Evolutionary conservation across 2,888 invertebrate species (phyloP).

Genomic region (Cabera pusaria): DNA sequence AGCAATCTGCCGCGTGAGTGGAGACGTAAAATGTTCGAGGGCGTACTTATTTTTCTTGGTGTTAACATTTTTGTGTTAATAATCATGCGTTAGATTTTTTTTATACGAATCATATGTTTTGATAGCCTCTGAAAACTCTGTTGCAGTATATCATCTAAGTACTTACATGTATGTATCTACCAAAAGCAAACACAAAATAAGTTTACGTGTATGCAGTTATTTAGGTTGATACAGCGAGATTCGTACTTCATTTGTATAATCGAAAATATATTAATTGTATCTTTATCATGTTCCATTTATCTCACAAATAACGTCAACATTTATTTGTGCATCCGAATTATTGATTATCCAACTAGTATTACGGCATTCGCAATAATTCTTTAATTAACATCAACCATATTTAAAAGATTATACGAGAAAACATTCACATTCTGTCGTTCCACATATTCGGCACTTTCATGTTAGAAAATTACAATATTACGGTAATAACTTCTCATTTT

Average conservation of each 20-base stretch:
- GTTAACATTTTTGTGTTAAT: conserved; percentile 7
- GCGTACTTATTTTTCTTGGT: conserved; percentile 12
- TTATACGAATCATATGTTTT: not conserved
- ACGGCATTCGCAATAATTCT: conserved; percentile 16
- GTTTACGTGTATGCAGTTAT: no score
- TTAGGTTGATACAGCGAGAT: no score
- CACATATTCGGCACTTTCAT: conserved; percentile 30
- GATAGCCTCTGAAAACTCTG: no score
- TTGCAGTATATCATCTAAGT: no score
- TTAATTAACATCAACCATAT: conserved; percentile 12
- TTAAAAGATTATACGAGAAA: conserved; percentile 13
- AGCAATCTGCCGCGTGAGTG: conserved; percentile 61
- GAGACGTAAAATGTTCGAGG: conserved; percentile 39
- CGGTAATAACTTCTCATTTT: conserved; percentile 34
- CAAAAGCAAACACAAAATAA: no score
- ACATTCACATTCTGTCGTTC: conserved; percentile 15
- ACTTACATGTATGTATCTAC: no score
- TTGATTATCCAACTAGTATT: not conserved
- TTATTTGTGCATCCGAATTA: conserved; percentile 3
- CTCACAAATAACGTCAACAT: no score
- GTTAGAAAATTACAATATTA: conserved; percentile 31
- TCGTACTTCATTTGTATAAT: no score
- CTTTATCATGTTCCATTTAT: no score
- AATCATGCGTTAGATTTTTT: not conserved
- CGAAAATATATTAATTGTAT: no score